Evolutionary conservation across 2,113 vertebrate species (phyloP).

Genomic region (Colaptes auratus): DNA sequence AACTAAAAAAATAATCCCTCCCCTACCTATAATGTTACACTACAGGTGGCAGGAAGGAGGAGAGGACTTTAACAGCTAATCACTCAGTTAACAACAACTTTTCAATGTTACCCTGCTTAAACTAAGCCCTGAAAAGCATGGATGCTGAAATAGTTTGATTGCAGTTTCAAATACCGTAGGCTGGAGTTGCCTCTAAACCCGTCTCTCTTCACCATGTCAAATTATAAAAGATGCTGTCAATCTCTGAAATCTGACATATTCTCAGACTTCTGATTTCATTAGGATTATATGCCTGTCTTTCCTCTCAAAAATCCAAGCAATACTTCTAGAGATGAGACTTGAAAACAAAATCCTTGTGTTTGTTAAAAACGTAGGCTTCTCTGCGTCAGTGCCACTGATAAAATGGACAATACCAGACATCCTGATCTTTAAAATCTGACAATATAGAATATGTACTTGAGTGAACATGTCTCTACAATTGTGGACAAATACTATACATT

Average conservation of each 20-base stretch:
- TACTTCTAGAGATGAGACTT: background rate
- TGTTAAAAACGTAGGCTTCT: background rate
- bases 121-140: background rate
- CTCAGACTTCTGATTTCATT: constrained; percentile 57
- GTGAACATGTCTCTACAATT: constrained; percentile 35
- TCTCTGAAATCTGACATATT: background rate
- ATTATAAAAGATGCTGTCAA: constrained; percentile 50
- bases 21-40: background rate
- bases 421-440: background rate
- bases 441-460: background rate
- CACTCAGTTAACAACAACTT: background rate
- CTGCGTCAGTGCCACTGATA: constrained; percentile 29
- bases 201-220: constrained; percentile 16
- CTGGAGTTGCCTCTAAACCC: constrained; percentile 12
- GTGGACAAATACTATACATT: constrained; percentile 1
- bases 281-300: constrained; percentile 1
- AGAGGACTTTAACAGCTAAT: background rate
- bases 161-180: background rate
- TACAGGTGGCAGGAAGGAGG: background rate
- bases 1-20: background rate
- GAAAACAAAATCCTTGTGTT: constrained; percentile 23
- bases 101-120: background rate
- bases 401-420: constrained; percentile 26
- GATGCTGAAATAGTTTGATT: background rate
- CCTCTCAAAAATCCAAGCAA: background rate